phyloP scores from a whole-genome alignment of 23 tunicate genomes.

The Corella eumyota region DNA sequence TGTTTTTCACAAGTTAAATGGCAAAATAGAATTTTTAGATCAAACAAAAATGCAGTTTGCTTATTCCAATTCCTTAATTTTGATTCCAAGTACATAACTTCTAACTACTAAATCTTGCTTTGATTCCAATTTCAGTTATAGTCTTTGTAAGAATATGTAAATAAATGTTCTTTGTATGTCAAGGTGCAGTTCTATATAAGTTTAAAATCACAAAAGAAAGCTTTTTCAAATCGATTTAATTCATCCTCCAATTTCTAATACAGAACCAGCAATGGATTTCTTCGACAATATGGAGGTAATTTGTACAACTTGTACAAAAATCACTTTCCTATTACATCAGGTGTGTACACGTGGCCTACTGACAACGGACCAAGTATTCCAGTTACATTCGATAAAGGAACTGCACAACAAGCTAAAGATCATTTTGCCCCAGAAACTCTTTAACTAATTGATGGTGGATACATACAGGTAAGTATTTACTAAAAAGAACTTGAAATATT shows the following conservation, averaged over 20 bases:
- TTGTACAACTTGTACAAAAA: slow-evolving; percentile 4
- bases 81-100: too few species aligned
- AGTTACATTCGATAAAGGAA: slow-evolving; percentile 7
- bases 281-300: slow-evolving; percentile 2
- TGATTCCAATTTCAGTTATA: too few species aligned
- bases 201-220: slow-evolving; percentile 71
- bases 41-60: too few species aligned
- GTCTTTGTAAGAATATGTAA: too few species aligned
- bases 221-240: slow-evolving; percentile 9
- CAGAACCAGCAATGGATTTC: slow-evolving; percentile 2
- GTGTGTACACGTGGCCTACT: not conserved
- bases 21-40: too few species aligned
- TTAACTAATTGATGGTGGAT: slow-evolving; percentile 17
- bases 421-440: slow-evolving; percentile 19
- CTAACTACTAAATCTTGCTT: too few species aligned
- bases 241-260: slow-evolving; percentile 1
- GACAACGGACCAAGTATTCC: slow-evolving; percentile 14
- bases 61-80: too few species aligned
- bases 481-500: too few species aligned
- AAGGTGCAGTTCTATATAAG: too few species aligned
- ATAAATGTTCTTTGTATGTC: too few species aligned
- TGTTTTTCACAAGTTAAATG: too few species aligned
- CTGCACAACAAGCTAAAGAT: not conserved
- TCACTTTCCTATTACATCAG: not conserved
- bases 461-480: slow-evolving; percentile 24